A percentile compares a stretch with the other conserved stretches of the same genome.
Conservation (phyloP, 2,888 invertebrate species). For the Mesorhabditis sp. region DNA sequence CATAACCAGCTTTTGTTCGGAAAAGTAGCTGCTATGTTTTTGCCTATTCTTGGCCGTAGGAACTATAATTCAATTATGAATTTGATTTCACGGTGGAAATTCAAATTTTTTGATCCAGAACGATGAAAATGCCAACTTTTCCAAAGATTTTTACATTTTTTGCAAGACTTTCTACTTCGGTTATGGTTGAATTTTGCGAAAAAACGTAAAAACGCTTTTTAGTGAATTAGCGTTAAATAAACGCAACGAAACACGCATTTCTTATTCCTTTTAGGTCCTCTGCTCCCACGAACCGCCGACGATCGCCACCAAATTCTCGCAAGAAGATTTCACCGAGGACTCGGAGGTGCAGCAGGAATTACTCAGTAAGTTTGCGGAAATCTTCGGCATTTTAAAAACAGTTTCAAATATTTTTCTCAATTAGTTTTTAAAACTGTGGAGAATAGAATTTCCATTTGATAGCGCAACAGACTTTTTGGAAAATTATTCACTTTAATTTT, state of each 20-base stretch:
- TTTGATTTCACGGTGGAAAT: no score
- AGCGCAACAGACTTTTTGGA: background rate
- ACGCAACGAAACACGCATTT: no score
- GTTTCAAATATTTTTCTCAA: background rate
- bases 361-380: background rate
- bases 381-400: background rate
- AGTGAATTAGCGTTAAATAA: no score
- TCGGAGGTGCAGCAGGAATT: background rate
- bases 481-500: background rate
- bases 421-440: background rate
- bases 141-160: background rate
- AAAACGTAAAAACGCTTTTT: no score
- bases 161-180: no score
- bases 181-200: no score
- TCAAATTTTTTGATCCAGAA: background rate
- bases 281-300: background rate
- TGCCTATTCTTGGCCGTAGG: no score
- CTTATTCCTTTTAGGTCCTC: background rate
- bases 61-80: no score
- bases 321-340: conserved; percentile 2
- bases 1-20: no score
- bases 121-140: background rate
- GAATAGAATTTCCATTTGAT: background rate
- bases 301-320: background rate
- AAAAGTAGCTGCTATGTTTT: no score